Base-by-base conservation (phyloP, 2,888 invertebrate species). In the Lymantria monacha region DNA sequence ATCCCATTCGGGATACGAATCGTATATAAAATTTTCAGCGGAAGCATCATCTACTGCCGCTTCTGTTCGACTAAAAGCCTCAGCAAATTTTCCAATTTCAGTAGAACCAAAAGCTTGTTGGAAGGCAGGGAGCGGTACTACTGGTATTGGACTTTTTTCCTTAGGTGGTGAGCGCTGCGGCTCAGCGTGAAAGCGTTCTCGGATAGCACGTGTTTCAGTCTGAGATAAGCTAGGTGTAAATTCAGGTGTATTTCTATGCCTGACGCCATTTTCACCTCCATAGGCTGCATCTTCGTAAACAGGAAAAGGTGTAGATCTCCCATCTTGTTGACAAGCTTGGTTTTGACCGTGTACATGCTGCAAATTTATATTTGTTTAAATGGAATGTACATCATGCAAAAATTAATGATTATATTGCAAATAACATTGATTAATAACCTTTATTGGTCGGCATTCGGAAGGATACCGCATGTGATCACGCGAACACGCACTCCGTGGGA, bases 71-170 rank as follows among this genome's bases (percentile, higher is more conserved):
- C 93, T 93, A 77, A 95, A 95, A 47, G 93, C 94, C 72, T 95
- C 95, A 7, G 95, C 94, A 69, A 96, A 96, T 60, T 95, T 94
- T n/a, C 96, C 96, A 61, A 96, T 95, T 84, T 96, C 96, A 22
- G 96, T 96, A 30, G 96, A 95, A 30, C 96, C 96, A 77, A 96
- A 96, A 0, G 96, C 96, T 85, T 96, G 96, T 76, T 96, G 96
- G 76, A 96, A 96, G 43, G 96, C 96, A 7, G 96, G 96, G 53
- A 96, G 80, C 7, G 96, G 95, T 49, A 93, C 90, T n/a, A 89
- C 75, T 1, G 88, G 87, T 22, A 87, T 87, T 14, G 57, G 50
- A n/a, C 83, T 80, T 56, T 85, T 85, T 55, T 85, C 85, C 55
- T 80, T 79, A 0, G 83, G 82, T 12, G 87, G 86, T 1, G 80